Conservation (phyloP, 2,797 vertebrate species). For the Scomberomorus guttatus region DNA sequence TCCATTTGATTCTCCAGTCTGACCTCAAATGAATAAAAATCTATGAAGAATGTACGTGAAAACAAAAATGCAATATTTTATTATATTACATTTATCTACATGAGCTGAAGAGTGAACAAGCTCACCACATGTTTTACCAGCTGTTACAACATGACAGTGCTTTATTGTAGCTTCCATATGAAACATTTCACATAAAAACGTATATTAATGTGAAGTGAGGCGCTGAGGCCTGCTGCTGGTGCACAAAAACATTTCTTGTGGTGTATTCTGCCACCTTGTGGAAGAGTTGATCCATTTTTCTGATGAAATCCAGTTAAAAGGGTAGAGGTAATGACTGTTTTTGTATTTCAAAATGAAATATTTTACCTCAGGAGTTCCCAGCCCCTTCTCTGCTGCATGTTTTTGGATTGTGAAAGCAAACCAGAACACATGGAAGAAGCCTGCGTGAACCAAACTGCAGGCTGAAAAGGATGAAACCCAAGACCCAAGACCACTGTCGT, state of each 20-base stretch:
- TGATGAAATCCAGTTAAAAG: background rate
- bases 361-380: no score
- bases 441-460: no score
- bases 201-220: background rate
- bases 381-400: no score
- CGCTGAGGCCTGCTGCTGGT: background rate
- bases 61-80: no score
- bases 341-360: background rate
- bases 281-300: slow-evolving; percentile 9
- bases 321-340: background rate
- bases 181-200: background rate
- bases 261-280: slow-evolving; percentile 85
- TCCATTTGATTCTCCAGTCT: slow-evolving; percentile 26
- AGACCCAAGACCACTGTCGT: no score
- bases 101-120: background rate
- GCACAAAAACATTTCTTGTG: slow-evolving; percentile 46
- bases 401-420: no score
- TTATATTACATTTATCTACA: background rate
- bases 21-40: slow-evolving; percentile 1
- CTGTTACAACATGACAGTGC: background rate
- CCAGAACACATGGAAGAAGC: no score
- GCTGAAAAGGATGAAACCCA: no score
- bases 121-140: background rate
- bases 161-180: background rate
- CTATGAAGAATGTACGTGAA: background rate